phyloP scores from a whole-genome alignment of 2,113 vertebrate species.

The Misgurnus anguillicaudatus region DNA sequence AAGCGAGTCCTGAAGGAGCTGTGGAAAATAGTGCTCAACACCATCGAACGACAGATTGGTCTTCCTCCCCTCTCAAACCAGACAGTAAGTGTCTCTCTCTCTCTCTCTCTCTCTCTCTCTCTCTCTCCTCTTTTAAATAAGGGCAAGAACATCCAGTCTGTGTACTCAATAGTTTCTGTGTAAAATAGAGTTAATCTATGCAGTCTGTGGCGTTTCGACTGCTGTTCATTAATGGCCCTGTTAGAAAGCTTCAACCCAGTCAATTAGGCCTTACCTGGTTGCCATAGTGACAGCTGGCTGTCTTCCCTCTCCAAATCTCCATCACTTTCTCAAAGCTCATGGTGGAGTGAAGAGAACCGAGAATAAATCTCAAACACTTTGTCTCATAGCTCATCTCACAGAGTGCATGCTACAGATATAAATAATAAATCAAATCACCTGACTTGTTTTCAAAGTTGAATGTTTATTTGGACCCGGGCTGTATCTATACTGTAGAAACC shows the following conservation, averaged over 20 bases:
- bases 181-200: neutral
- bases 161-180: neutral
- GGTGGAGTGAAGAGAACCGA: neutral
- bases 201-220: neutral
- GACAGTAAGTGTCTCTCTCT: slow-evolving; percentile 76
- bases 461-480: too few species aligned
- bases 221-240: neutral
- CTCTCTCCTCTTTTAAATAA: neutral
- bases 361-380: neutral
- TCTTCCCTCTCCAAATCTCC: neutral
- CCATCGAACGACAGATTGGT: slow-evolving; percentile 90
- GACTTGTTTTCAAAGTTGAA: too few species aligned
- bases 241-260: neutral
- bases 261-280: neutral
- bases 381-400: too few species aligned
- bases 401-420: too few species aligned
- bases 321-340: neutral
- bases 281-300: neutral
- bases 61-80: slow-evolving; percentile 72
- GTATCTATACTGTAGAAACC: too few species aligned
- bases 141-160: neutral
- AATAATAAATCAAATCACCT: too few species aligned
- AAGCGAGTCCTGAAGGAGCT: slow-evolving; percentile 95
- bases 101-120: neutral
- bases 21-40: slow-evolving; percentile 95